phyloP scores from a whole-genome alignment of 2,888 invertebrate species.

The Morpho deidamia region DNA sequence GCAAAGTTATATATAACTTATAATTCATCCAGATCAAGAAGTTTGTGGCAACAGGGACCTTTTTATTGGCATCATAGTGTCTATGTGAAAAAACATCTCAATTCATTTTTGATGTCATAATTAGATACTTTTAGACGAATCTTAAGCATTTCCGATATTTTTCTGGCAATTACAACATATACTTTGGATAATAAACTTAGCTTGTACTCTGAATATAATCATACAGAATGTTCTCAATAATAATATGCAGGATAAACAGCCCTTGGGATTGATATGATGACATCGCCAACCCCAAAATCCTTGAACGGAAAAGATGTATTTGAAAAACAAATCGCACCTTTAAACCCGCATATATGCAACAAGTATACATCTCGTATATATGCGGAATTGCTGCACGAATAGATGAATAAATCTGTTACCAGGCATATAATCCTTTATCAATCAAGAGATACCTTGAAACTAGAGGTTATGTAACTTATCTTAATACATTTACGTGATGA shows the following conservation, averaged over 20 bases:
- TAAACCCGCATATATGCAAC: slow-evolving; percentile 38
- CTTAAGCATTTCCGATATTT: not conserved
- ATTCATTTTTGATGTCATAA: not conserved
- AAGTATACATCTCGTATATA: slow-evolving; percentile 20
- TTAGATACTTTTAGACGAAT: no score
- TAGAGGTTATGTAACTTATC: not conserved
- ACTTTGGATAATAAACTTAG: not conserved
- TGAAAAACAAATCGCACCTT: slow-evolving; percentile 30
- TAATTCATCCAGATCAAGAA: no score
- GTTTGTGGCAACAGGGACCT: no score
- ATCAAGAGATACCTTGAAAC: slow-evolving; percentile 6
- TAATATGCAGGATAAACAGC: slow-evolving; percentile 37
- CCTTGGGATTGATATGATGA: slow-evolving; percentile 31
- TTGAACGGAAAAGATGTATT: slow-evolving; percentile 19
- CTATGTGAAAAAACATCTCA: not conserved
- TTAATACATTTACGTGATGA: no score
- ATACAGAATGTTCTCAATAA: slow-evolving; percentile 44
- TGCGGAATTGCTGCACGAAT: slow-evolving; percentile 24
- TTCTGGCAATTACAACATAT: not conserved
- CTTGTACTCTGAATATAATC: slow-evolving; percentile 3
- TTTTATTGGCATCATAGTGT: no score
- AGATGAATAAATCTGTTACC: slow-evolving; percentile 18
- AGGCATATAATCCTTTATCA: slow-evolving; percentile 11
- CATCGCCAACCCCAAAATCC: slow-evolving; percentile 26
- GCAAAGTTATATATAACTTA: no score